phyloP scores from a whole-genome alignment of 2,113 vertebrate genomes.

The Odocoileus virginianus region DNA sequence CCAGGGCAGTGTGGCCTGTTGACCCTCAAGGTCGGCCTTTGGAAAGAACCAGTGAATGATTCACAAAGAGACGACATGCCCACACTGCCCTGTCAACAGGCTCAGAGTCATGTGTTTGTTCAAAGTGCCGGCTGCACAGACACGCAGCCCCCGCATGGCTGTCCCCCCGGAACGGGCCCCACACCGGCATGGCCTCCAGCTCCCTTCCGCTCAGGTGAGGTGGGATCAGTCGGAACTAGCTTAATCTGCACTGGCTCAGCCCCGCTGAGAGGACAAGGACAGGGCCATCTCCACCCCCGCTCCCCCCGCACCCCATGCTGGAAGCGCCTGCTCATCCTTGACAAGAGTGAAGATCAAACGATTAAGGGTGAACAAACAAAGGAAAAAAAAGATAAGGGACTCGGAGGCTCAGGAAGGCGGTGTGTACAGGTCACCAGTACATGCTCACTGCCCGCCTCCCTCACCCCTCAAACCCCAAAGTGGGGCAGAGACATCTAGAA shows the following conservation, averaged over 20 bases:
- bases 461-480: not conserved
- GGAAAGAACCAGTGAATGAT: not conserved
- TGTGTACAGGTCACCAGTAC: not conserved
- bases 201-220: not conserved
- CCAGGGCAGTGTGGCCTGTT: accelerated
- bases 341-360: not conserved
- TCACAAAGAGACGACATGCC: not conserved
- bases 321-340: not conserved
- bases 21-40: not conserved
- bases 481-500: not conserved
- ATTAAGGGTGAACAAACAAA: not conserved
- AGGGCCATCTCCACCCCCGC: not conserved
- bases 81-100: not conserved
- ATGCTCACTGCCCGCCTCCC: not conserved
- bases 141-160: not conserved
- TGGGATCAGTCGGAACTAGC: not conserved
- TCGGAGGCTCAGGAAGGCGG: not conserved
- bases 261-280: not conserved
- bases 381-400: not conserved
- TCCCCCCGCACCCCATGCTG: not conserved
- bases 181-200: not conserved
- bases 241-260: not conserved
- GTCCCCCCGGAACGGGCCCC: not conserved
- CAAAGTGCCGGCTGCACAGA: not conserved
- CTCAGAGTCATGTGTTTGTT: not conserved